Evolutionary conservation across 1,140 invertebrate species (phyloP), one percentile per base, ranked within the genome.

Genomic region (Cotesia chilonis): DNA sequence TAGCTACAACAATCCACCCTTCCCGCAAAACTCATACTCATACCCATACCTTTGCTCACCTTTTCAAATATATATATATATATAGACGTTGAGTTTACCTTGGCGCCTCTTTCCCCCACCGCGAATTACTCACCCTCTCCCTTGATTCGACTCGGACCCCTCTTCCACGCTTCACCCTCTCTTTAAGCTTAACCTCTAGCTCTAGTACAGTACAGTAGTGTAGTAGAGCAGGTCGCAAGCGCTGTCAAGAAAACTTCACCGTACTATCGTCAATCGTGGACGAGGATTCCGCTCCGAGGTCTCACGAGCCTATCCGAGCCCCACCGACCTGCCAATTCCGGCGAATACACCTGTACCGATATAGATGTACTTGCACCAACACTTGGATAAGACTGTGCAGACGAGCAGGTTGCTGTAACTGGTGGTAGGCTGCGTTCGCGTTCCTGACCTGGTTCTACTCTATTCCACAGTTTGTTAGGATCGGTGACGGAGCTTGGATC

Each of bases 361-460:
- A 47, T 65, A 12, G 35, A 64, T n/a, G 14, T 51, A 52, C 41
- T 47, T 4, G 41, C 5, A 47, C 10, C 41, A 17, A 9, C 6
- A 59, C 6, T 10, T 59, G n/a, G 36, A 64, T 28, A 28, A 28
- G 28, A 28, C 28, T 28, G 20, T 9, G 7, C 5, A 64, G 61
- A 38, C 10, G 35, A 36, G 37, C 35, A 38, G 54, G 52, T 59
- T 14, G 38, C 41, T 51, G n/a, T 14, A 28, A 28, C 41, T 9
- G 38, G 41, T 47, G 41, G 41, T 47, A 47, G 63, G 69, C 76
- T 14, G 70, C 71, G n/a, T 73, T 73, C 80, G 76, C 81, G 82
- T 84, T 81, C 82, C 83, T 85, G 83, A 84, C 83, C 83, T 82
- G 82, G 76, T 84, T 84, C 78, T 78, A 77, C 74, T 74, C 78